phyloP scores from a whole-genome alignment of 2,888 invertebrate genomes.

The Vanessa cardui region DNA sequence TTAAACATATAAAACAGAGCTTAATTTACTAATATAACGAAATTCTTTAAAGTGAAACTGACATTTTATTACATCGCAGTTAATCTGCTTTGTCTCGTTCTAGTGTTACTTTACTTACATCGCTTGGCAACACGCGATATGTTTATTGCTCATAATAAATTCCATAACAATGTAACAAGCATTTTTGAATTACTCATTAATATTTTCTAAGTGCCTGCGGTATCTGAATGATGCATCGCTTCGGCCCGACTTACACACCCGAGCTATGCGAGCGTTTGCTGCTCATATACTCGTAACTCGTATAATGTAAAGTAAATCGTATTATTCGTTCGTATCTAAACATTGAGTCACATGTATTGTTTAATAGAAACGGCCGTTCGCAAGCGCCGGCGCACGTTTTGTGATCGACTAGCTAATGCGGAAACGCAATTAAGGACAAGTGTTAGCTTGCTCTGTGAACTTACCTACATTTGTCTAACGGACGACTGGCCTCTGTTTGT shows the following conservation, averaged over 20 bases:
- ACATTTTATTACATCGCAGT: no score
- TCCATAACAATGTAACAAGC: no score
- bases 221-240: no score
- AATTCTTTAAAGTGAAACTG: no score
- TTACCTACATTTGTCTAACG: slow-evolving; percentile 13
- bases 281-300: neutral
- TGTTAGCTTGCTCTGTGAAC: slow-evolving; percentile 26
- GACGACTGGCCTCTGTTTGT: neutral
- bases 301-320: slow-evolving; percentile 1
- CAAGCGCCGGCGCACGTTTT: slow-evolving; percentile 17
- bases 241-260: neutral
- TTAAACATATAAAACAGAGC: no score
- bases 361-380: slow-evolving; percentile 6
- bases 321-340: slow-evolving; percentile 14
- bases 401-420: slow-evolving; percentile 53
- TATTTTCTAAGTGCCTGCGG: no score
- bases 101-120: no score
- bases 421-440: slow-evolving; percentile 62
- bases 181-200: no score
- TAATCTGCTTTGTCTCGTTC: no score
- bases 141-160: no score
- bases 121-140: no score
- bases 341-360: slow-evolving; percentile 15
- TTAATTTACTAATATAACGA: no score
- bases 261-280: neutral